Conservation (phyloP, 92 coral and sea anemone genomes). For the Montipora capitata region DNA sequence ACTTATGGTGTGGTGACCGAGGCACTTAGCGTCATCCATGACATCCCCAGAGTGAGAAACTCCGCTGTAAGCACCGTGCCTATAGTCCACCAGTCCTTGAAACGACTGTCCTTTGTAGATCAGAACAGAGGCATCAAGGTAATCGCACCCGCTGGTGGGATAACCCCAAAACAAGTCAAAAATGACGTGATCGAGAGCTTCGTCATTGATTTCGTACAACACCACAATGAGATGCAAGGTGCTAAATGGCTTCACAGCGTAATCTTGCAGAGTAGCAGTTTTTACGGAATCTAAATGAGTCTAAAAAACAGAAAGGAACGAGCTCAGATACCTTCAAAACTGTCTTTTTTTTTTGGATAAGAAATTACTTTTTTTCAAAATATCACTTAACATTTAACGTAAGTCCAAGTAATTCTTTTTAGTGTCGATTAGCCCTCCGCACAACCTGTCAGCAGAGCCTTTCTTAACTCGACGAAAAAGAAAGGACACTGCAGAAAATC, state of each 20-base stretch:
- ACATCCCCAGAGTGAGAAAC: constrained; percentile 93
- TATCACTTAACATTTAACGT: too few species aligned
- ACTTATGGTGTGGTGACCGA: constrained; percentile 90
- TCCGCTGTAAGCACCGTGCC: constrained; percentile 28
- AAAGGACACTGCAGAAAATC: too few species aligned
- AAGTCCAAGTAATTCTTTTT: too few species aligned
- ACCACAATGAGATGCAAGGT: constrained; percentile 89
- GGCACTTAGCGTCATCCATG: constrained; percentile 66
- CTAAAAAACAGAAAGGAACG: constrained; percentile 14
- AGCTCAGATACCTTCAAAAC: background rate
- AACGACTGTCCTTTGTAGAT: constrained; percentile 78
- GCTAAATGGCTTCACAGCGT: constrained; percentile 82
- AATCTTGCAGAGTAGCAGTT: constrained; percentile 75
- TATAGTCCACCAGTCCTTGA: constrained; percentile 75
- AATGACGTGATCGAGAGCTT: constrained; percentile 86
- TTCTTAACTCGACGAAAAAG: too few species aligned
- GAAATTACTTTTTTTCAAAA: too few species aligned
- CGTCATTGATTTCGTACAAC: constrained; percentile 85
- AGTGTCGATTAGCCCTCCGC: too few species aligned
- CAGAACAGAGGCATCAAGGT: constrained; percentile 91
- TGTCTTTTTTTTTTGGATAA: too few species aligned
- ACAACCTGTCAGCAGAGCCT: too few species aligned
- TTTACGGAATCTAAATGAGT: constrained; percentile 1
- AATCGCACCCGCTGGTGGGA: constrained; percentile 78
- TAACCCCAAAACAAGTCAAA: constrained; percentile 97